Conservation (phyloP, 2,113 vertebrate species). For the Grammomys surdaster region DNA sequence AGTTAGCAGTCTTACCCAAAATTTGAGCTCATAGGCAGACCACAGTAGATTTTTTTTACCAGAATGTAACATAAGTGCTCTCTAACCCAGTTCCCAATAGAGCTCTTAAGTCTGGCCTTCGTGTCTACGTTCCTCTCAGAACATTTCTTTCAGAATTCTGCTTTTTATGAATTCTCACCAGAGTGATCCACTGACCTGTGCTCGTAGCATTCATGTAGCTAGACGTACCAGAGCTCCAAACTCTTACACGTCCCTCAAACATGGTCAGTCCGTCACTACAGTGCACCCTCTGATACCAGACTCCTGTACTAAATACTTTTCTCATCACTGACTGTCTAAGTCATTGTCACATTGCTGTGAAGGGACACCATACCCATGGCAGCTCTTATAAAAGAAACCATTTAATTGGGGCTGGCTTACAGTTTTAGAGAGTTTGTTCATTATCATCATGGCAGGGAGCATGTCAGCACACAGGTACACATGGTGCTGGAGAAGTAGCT, state of each 20-base stretch:
- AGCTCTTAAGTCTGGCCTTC: background rate
- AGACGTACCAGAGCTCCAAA: background rate
- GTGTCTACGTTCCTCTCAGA: background rate
- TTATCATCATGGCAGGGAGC: background rate
- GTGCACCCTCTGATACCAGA: background rate
- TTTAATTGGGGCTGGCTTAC: background rate
- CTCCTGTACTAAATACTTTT: background rate
- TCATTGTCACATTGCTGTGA: background rate
- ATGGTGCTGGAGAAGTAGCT: background rate
- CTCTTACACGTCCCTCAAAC: background rate
- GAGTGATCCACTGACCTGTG: background rate
- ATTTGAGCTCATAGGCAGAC: background rate
- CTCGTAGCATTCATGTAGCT: background rate
- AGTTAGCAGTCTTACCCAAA: background rate
- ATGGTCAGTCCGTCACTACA: background rate
- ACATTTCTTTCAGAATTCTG: background rate
- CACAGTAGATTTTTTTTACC: background rate
- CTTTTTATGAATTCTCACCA: background rate
- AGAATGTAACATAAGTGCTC: background rate
- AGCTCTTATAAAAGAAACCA: background rate
- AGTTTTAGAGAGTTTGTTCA: background rate
- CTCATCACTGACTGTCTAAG: background rate
- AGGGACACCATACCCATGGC: background rate
- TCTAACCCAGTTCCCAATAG: background rate
- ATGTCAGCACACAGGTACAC: background rate